phyloP scores from a whole-genome alignment of 2,888 invertebrate genomes.

The Amblyjoppa proteus region DNA sequence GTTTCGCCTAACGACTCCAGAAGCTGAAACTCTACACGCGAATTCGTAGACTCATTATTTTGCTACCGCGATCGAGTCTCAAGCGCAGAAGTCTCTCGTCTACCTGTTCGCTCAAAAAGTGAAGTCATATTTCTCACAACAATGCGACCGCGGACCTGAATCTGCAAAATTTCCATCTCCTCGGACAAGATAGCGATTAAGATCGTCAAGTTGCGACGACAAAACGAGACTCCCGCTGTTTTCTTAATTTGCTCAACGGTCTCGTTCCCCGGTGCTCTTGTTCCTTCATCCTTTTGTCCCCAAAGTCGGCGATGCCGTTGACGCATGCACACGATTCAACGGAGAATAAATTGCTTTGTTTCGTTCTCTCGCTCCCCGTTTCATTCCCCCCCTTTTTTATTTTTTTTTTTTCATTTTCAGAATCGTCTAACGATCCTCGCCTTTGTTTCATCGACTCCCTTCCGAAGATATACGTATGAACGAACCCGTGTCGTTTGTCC shows the following conservation, averaged over 20 bases:
- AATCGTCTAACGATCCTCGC: slow-evolving; percentile 62
- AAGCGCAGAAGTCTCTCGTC: not conserved
- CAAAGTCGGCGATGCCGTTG: slow-evolving; percentile 22
- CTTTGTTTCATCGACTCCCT: slow-evolving; percentile 57
- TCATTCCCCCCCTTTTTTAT: slow-evolving; percentile 22
- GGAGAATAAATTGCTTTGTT: slow-evolving; percentile 66
- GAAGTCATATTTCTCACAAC: not conserved
- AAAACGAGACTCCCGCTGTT: not conserved
- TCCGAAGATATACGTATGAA: slow-evolving; percentile 30
- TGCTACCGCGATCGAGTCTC: not conserved
- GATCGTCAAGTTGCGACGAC: not conserved
- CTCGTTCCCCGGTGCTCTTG: not conserved
- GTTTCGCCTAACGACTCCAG: not conserved
- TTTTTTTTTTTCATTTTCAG: slow-evolving; percentile 34
- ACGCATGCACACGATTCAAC: slow-evolving; percentile 45
- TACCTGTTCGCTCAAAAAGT: not conserved
- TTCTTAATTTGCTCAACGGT: slow-evolving; percentile 10
- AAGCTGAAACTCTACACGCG: not conserved
- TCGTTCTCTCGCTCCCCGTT: slow-evolving; percentile 35
- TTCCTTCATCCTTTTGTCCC: slow-evolving; percentile 42
- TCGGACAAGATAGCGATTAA: not conserved
- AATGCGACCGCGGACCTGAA: not conserved
- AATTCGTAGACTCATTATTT: not conserved
- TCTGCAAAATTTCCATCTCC: not conserved
- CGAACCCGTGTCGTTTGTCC: not conserved